Percentiles rank a stretch among this genome's conserved stretches.
These are phyloP conservation scores for Pterocles orientalis DNA, from an alignment of 2,113 vertebrate species.

Conservation along the genomic window DNA sequence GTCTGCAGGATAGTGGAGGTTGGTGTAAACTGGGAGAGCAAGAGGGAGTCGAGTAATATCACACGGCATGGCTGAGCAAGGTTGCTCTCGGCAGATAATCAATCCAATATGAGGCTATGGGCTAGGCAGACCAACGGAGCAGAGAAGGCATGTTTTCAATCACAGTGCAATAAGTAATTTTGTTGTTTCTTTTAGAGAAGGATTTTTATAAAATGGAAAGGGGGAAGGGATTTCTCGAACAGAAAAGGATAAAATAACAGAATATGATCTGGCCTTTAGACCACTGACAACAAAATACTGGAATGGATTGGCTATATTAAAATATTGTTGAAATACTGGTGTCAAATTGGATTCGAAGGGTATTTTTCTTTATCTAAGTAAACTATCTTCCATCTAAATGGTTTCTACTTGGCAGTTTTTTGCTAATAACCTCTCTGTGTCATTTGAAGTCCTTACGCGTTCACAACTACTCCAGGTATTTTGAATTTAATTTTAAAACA, in stretches of 20 bases:
- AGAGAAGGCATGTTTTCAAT: constrained; percentile 49
- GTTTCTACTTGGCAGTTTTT: background rate
- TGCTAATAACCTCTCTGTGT: background rate
- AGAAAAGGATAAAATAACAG: constrained; percentile 3
- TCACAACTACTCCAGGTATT: background rate
- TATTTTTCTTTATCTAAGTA: background rate
- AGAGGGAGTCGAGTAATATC: background rate
- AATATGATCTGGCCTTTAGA: background rate
- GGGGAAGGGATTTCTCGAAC: constrained; percentile 20
- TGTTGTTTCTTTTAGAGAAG: constrained; percentile 54
- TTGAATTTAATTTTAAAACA: background rate
- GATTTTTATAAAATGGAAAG: constrained; percentile 33
- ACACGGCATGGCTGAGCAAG: background rate
- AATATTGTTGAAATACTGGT: background rate
- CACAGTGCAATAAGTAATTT: constrained; percentile 43
- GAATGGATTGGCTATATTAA: background rate
- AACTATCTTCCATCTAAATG: background rate
- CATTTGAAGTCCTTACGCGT: background rate
- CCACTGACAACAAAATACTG: background rate
- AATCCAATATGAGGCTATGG: constrained; percentile 32
- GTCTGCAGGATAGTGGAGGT: background rate
- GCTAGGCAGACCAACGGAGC: background rate
- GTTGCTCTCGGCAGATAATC: constrained; percentile 55
- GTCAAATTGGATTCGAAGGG: background rate
- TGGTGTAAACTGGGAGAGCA: background rate